A percentile compares a stretch with the other conserved stretches of the same genome.
These are phyloP conservation scores for Aethes cnicana DNA, from an alignment of 2,888 invertebrate genomes.

Conservation along the genomic window DNA sequence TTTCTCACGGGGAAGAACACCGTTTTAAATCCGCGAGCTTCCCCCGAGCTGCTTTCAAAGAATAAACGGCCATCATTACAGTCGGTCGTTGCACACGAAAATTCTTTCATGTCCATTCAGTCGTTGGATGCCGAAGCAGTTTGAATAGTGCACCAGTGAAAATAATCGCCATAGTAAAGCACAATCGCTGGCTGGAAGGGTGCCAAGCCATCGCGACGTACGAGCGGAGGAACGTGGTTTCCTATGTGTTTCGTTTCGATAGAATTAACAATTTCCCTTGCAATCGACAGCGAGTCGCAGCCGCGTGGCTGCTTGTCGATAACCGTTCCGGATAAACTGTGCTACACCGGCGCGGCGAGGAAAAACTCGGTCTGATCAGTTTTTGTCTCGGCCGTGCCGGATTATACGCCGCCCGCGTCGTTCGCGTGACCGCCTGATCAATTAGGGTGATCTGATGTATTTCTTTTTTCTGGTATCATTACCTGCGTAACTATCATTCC, in stretches of 20 bases:
- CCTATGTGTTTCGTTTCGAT: conserved; percentile 69
- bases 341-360: conserved; percentile 9
- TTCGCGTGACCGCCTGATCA: too few species aligned
- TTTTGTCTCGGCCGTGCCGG: conserved; percentile 18
- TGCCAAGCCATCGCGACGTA: conserved; percentile 60
- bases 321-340: conserved; percentile 20
- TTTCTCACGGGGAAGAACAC: conserved; percentile 34
- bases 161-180: conserved; percentile 70
- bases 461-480: background rate
- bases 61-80: conserved; percentile 61
- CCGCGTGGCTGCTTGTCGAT: conserved; percentile 17
- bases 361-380: conserved; percentile 17
- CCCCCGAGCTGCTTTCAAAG: conserved; percentile 41
- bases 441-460: background rate
- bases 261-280: conserved; percentile 71
- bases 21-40: conserved; percentile 39
- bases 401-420: background rate
- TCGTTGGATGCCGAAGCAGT: conserved; percentile 53
- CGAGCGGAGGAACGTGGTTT: conserved; percentile 51
- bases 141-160: conserved; percentile 64
- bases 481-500: too few species aligned
- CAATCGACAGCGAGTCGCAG: conserved; percentile 27
- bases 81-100: conserved; percentile 58
- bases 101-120: conserved; percentile 64
- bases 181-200: conserved; percentile 70